Evolutionary conservation across 2,797 vertebrate species (phyloP).

Genomic region (Darevskia nairensis): DNA sequence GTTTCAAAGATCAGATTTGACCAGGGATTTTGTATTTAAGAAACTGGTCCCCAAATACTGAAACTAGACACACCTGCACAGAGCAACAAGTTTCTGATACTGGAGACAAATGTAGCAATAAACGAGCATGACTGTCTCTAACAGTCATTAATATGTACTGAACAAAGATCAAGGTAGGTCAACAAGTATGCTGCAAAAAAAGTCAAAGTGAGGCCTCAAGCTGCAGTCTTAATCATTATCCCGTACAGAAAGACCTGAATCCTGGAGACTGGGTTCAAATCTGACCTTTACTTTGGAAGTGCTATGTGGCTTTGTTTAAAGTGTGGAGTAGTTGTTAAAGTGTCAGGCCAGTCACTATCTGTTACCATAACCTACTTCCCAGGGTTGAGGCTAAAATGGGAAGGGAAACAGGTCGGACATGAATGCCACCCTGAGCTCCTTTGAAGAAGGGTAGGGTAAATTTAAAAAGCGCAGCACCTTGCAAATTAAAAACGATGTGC

Average conservation of each 20-base stretch:
- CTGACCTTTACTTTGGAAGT: background rate
- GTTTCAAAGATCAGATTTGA: background rate
- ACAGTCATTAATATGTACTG: background rate
- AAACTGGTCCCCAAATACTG: background rate
- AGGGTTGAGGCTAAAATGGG: background rate
- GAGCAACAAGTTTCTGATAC: background rate
- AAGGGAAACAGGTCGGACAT: background rate
- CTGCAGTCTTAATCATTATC: background rate
- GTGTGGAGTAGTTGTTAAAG: background rate
- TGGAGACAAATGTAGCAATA: background rate
- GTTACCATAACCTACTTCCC: no score
- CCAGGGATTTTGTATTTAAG: background rate
- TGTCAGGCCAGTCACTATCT: background rate
- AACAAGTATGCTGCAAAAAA: background rate
- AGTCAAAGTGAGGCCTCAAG: background rate
- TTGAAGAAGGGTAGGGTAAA: background rate
- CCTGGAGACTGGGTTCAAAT: background rate
- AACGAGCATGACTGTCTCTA: background rate
- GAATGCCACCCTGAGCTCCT: background rate
- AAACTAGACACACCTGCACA: background rate
- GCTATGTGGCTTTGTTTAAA: background rate
- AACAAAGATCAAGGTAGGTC: background rate
- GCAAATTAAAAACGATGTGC: background rate
- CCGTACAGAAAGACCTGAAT: background rate
- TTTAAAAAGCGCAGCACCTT: background rate